phyloP scores from a whole-genome alignment of 2,113 vertebrate genomes.

The Notarius lentiginosus region DNA sequence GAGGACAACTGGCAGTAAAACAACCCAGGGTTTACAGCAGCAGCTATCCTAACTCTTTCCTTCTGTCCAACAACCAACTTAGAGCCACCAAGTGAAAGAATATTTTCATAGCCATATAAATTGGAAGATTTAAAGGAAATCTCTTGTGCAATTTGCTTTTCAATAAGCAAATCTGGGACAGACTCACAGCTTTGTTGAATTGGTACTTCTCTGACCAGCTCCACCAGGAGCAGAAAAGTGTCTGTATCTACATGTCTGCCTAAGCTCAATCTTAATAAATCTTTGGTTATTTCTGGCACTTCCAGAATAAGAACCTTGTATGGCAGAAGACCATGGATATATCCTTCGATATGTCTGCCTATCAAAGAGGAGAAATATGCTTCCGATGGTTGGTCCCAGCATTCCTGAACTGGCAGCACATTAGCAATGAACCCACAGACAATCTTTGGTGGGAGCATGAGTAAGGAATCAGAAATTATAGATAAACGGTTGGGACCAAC shows the following conservation, averaged over 20 bases:
- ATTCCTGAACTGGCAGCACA: conserved; percentile 76
- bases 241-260: conserved; percentile 81
- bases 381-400: conserved; percentile 70
- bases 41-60: conserved; percentile 76
- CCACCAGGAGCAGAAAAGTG: conserved; percentile 83
- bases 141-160: conserved; percentile 60
- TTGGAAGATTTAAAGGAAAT: conserved; percentile 51
- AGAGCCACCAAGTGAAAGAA: conserved; percentile 72
- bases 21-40: conserved; percentile 73
- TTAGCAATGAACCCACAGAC: conserved; percentile 85
- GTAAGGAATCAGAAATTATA: conserved; percentile 75
- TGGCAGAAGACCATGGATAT: conserved; percentile 75
- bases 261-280: conserved; percentile 75
- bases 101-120: conserved; percentile 62
- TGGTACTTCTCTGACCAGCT: conserved; percentile 73
- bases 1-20: conserved; percentile 85
- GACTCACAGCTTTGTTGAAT: conserved; percentile 60
- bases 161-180: conserved; percentile 62
- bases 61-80: conserved; percentile 70
- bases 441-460: conserved; percentile 82
- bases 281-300: conserved; percentile 76
- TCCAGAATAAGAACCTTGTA: conserved; percentile 81
- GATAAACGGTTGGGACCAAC: conserved; percentile 71
- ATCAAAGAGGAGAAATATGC: conserved; percentile 81
- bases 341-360: conserved; percentile 76